Evolutionary conservation across 2,888 invertebrate genomes (phyloP).

Genomic region (Megamerina dolium): DNA sequence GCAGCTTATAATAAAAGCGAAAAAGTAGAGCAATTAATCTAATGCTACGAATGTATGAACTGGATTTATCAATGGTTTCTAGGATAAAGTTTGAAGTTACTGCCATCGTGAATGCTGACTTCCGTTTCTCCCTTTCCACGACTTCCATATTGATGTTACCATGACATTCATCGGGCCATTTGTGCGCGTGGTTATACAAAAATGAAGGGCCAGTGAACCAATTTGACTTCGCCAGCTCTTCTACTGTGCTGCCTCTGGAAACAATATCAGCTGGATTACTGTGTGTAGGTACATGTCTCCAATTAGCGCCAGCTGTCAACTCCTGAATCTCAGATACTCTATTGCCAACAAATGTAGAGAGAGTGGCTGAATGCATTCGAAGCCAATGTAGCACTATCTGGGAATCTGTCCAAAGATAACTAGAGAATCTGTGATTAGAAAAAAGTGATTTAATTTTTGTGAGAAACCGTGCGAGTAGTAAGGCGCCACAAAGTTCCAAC

Average conservation of each 20-base stretch:
- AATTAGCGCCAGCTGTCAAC: slow-evolving; percentile 6
- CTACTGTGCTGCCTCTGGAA: slow-evolving; percentile 12
- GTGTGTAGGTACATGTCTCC: slow-evolving; percentile 17
- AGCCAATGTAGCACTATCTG: slow-evolving; percentile 16
- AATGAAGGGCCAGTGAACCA: slow-evolving; percentile 15
- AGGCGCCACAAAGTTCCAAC: slow-evolving; percentile 10
- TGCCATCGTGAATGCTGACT: slow-evolving; percentile 3
- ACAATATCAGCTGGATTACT: slow-evolving; percentile 17
- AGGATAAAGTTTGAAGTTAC: background rate
- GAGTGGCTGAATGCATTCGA: slow-evolving; percentile 8
- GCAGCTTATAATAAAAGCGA: slow-evolving; percentile 1
- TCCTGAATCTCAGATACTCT: slow-evolving; percentile 15
- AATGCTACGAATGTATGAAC: slow-evolving; percentile 1
- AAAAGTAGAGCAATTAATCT: slow-evolving; percentile 4
- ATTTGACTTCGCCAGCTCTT: slow-evolving; percentile 11
- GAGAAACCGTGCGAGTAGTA: slow-evolving; percentile 6
- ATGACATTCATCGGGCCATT: slow-evolving; percentile 4
- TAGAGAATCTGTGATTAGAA: background rate
- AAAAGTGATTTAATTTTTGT: slow-evolving; percentile 3
- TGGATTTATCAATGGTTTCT: slow-evolving; percentile 1
- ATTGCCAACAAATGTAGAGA: slow-evolving; percentile 12
- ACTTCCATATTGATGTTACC: slow-evolving; percentile 4
- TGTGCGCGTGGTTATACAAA: slow-evolving; percentile 1
- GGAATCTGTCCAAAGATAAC: slow-evolving; percentile 16
- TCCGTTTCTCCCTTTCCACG: slow-evolving; percentile 2